These are phyloP conservation scores for Thermophis baileyi DNA, from an alignment of 2,113 vertebrate genomes.

Conservation along the genomic window DNA sequence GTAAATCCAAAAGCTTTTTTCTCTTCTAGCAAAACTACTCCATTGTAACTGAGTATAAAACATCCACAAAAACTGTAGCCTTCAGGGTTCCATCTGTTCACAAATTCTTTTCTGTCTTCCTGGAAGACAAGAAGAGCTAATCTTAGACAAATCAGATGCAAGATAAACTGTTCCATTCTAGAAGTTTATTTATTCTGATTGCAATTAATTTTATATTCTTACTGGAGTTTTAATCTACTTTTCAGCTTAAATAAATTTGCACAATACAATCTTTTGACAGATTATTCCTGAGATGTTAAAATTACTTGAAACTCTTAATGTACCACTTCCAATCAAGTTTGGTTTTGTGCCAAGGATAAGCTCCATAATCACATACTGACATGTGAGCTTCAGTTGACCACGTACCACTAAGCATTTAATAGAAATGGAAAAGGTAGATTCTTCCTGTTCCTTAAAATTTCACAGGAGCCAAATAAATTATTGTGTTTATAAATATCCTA, in stretches of 20 bases:
- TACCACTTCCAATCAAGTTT: not conserved
- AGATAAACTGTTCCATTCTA: slow-evolving; percentile 15
- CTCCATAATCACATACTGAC: not conserved
- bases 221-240: slow-evolving; percentile 22
- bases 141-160: slow-evolving; percentile 13
- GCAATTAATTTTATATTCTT: not conserved
- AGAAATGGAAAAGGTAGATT: not conserved
- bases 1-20: not conserved
- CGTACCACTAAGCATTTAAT: not conserved
- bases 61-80: slow-evolving; percentile 1
- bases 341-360: not conserved
- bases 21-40: not conserved
- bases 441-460: not conserved
- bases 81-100: slow-evolving; percentile 13
- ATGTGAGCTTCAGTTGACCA: not conserved
- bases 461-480: not conserved
- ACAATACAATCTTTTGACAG: slow-evolving; percentile 11
- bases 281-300: slow-evolving; percentile 31
- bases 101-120: not conserved
- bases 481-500: not conserved
- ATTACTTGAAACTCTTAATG: slow-evolving; percentile 31
- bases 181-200: slow-evolving; percentile 22
- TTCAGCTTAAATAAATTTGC: not conserved
- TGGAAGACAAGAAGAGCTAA: not conserved
- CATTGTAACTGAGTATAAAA: slow-evolving; percentile 2